These are phyloP conservation scores for Larimichthys polyactis DNA, from an alignment of 2,113 vertebrate genomes.

Conservation along the genomic window DNA sequence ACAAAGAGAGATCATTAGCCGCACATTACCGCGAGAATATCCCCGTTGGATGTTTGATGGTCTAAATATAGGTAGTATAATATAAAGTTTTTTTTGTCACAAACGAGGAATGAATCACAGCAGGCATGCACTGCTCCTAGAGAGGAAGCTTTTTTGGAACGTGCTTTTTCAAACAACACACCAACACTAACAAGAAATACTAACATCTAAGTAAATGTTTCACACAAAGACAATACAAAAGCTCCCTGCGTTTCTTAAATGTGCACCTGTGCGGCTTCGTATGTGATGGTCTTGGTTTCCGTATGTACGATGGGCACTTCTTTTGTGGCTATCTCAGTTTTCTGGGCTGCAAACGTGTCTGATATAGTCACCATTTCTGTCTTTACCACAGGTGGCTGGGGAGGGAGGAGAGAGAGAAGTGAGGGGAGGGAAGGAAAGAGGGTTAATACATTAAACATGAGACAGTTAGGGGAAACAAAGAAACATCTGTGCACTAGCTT, in stretches of 20 bases:
- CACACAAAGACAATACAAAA: conserved; percentile 10
- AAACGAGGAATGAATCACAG: conserved; percentile 10
- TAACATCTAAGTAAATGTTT: not conserved
- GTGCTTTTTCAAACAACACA: conserved; percentile 1
- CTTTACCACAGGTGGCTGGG: conserved; percentile 98
- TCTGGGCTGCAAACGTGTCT: conserved; percentile 93
- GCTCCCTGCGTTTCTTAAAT: conserved; percentile 13
- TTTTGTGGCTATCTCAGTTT: conserved; percentile 97
- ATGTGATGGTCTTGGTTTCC: conserved; percentile 99
- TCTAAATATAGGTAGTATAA: too few relatives aligned
- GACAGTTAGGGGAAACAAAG: conserved; percentile 37
- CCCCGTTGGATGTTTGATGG: not conserved
- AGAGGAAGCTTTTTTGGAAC: conserved; percentile 35
- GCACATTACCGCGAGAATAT: not conserved
- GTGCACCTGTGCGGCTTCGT: conserved; percentile 96
- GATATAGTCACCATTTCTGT: conserved; percentile 99
- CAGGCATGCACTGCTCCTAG: conserved; percentile 45
- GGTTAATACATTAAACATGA: conserved; percentile 54
- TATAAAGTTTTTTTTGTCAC: not conserved
- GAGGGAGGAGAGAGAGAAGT: conserved; percentile 81
- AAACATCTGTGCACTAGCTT: not conserved
- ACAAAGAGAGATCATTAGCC: conserved; percentile 6
- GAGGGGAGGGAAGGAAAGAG: conserved; percentile 33
- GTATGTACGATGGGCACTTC: conserved; percentile 99
- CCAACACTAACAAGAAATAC: not conserved